Evolutionary conservation across 1,140 invertebrate species (phyloP), one percentile per base, ranked within the genome.

Genomic region (Drosophila bocki): DNA sequence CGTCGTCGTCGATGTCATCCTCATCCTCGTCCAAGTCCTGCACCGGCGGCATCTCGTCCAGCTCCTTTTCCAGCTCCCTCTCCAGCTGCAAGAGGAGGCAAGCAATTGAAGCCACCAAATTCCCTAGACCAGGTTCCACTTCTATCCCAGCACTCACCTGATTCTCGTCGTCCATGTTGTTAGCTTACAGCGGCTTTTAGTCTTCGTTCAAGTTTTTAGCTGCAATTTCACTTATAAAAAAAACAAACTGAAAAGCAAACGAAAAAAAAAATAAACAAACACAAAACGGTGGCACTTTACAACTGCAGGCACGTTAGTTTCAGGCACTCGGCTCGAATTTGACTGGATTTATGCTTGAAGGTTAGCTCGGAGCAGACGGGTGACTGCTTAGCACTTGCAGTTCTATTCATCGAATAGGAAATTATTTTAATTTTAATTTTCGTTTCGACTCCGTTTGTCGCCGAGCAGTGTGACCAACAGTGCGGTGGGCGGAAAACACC

Each of bases 1-100:
- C 48, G 0, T 32, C 9, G 1, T 7, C 19, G 12, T 39, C 37
- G 37, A 15, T 13, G 13, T 39, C 37, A 4, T 22, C 19, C 1
- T 13, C 19, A 13, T 22, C 19, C 0, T 47, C 0, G 9, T 45
- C 57, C 7, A n/a, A n/a, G 17, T 50, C 44, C 17, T 65, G 29
- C 0, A 3, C 45, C 12, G 61, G 45, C 60, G 45, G 45, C 65
- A 50, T 65, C 15, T 42, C 45, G 37, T 42, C 65, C 26, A 48
- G 44, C 35, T 63, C 58, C 4, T 63, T 32, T 35, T 68, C 58
- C 15, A 42, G 35, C 26, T 64, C 42, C 1, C 12, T 33, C 11
- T 64, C 35, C 29, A 50, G 15, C 61, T 69, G 61, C 19, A 2
- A 2, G 22, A 22, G 22, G n/a, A 29, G 19, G 35, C 33, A 19